Evolutionary conservation across 2,797 vertebrate genomes (phyloP), one percentile per base, ranked within the genome.

Genomic region (Amphiprion clarkii): DNA sequence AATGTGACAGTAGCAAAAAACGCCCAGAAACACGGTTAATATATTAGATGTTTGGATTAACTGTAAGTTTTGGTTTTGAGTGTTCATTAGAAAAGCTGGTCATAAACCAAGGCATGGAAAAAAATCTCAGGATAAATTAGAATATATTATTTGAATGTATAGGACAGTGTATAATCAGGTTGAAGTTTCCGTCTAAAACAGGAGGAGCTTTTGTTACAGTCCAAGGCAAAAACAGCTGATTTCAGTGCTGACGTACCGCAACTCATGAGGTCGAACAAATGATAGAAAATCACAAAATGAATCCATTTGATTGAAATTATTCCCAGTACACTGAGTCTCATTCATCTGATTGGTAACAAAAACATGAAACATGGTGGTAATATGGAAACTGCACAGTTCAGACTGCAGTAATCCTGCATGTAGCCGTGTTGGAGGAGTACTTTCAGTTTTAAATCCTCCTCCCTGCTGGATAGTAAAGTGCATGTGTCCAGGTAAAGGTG

Each of bases 401-500:
- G 42, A 17, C 48, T 11, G 19, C 3, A 49, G 48, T 49, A 49
- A 49, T 49, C 19, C 48, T 21, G 7, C 27, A 27, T 21, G 19
- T 1, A 49, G n/a, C 3, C 19, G 4, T 8, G 48, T 21, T 49
- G 48, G 48, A 49, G 48, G 19, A 49, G 2, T n/a, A 49, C 7
- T 49, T 23, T 23, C 23, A 23, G 23, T 23, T 79, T 78, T 80
- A 61, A 65, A 61, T 27, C 27, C 27, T 27, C 27, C 27, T 27
- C 27, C 27, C 27, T 2, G 3, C 27, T 27, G 27, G 27, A 72
- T 69, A 67, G 52, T 79, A 71, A 53, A 67, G 76, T 46, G 62
- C 70, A 79, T 74, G 65, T 68, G 73, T 70, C 36, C 58, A 62
- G 65, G 36, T 40, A 66, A 54, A 74, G 79, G 78, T 70, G 75